Evolutionary conservation across 2,797 vertebrate genomes (phyloP).

Genomic region (Calcarius lapponicus): DNA sequence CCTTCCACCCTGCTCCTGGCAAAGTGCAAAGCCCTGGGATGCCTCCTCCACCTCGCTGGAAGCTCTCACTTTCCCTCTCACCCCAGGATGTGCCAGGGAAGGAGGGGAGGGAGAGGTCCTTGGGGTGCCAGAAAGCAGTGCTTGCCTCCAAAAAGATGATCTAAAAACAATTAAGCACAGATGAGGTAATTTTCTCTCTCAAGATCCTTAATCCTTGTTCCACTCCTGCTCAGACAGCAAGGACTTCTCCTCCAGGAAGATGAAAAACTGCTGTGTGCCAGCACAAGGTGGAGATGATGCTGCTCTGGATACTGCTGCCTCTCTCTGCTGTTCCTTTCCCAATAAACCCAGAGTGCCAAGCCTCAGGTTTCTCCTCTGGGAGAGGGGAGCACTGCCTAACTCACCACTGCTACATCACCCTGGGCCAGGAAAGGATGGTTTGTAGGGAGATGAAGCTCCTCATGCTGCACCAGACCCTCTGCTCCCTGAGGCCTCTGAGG

Average conservation of each 20-base stretch:
- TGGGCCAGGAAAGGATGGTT: fast-evolving
- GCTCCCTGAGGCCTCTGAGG: fast-evolving
- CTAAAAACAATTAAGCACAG: constrained; percentile 32
- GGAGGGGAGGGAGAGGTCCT: background rate
- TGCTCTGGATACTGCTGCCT: background rate
- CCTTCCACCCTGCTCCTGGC: background rate
- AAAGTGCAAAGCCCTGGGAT: background rate
- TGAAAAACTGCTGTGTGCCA: background rate
- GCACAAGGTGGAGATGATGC: background rate
- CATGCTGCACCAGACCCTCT: fast-evolving
- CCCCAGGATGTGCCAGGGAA: background rate
- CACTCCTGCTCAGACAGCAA: background rate
- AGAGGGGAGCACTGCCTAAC: background rate
- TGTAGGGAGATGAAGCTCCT: background rate
- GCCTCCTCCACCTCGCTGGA: background rate
- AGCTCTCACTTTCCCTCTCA: background rate
- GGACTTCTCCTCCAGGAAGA: background rate
- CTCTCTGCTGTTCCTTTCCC: background rate
- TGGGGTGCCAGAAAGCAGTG: background rate
- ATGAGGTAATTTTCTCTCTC: constrained; percentile 38
- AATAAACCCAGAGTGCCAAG: background rate
- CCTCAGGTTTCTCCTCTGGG: background rate
- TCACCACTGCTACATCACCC: background rate
- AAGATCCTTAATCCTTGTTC: constrained; percentile 19
- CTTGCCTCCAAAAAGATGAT: constrained; percentile 6